Conservation (phyloP, 2,797 vertebrate species). For the Gephyroberyx darwinii region DNA sequence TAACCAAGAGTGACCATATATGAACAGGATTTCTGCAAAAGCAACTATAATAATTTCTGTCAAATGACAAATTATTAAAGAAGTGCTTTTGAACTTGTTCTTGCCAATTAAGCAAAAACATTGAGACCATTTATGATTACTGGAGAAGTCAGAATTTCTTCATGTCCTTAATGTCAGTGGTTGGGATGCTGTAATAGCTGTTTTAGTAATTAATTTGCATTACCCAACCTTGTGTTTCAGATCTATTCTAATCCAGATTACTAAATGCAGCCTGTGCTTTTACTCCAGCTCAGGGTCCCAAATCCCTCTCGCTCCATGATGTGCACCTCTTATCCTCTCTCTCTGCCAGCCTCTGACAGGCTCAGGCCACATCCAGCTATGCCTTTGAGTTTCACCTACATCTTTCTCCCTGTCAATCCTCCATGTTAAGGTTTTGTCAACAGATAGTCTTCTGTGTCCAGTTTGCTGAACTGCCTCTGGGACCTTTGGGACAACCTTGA, state of each 20-base stretch:
- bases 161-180: neutral
- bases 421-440: conserved; percentile 32
- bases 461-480: conserved; percentile 5
- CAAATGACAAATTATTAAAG: neutral
- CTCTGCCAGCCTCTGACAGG: conserved; percentile 20
- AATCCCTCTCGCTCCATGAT: conserved; percentile 15
- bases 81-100: neutral
- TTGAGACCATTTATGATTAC: no score
- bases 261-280: conserved; percentile 31
- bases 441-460: neutral
- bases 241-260: conserved; percentile 82
- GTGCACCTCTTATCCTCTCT: conserved; percentile 21
- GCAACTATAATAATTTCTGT: conserved; percentile 33
- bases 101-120: no score
- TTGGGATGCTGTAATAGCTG: neutral
- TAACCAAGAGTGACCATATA: neutral
- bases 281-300: conserved; percentile 34
- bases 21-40: conserved; percentile 33
- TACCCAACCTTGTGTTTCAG: conserved; percentile 57
- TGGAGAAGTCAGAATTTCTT: conserved; percentile 3
- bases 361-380: conserved; percentile 15
- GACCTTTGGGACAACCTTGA: neutral
- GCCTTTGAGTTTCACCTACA: neutral
- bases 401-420: conserved; percentile 39
- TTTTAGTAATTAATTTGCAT: conserved; percentile 22